Evolutionary conservation across 2,888 invertebrate genomes (phyloP), one percentile per base, ranked within the genome.

Genomic region (Oscheius sp.): DNA sequence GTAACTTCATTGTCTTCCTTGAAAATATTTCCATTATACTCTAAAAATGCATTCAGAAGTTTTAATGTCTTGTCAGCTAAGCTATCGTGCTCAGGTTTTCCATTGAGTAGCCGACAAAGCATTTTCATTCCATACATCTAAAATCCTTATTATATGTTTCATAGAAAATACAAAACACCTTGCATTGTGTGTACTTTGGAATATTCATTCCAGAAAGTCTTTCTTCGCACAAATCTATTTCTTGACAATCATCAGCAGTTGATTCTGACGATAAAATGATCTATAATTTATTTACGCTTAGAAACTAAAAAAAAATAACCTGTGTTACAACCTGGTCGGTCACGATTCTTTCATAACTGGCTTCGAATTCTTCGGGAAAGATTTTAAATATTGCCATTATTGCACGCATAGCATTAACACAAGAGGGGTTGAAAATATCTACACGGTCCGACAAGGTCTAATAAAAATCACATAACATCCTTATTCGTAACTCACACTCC

Each of bases 111-210:
- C 2, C 73, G 58, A 45, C 59, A 46, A 27, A 73, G 53, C 16
- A 68, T 35, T 45, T 73, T 73, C 21, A 73, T 29, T 29, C 69
- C 73, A 41, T 25, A 46, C 9, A 55, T 35, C 73, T 73, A 18
- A 21, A 49, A 23, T 18, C n/a, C n/a, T n/a, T 2, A 16, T 7
- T 43, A 41, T 21, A 16, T 13, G 6, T n/a, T 3, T 6, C 3
- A 35, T 6, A 35, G 9, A 35, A 29, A 16, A 6, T 1, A 21
- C 6, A 5, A 29, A 12, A 55, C 23, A 76, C 78, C 68, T 80
- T 77, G 2, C 69, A 66, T 2, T 46, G 27, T 0, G 76, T 71
- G 27, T 56, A 72, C 29, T 74, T 69, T 13, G 80, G 80, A 61
- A 75, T 68, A 0, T 72, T 41, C 18, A 77, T 76, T 18, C 71